Evolutionary conservation across 2,888 invertebrate species (phyloP), one percentile per base, ranked within the genome.

Genomic region (Tachina fera): DNA sequence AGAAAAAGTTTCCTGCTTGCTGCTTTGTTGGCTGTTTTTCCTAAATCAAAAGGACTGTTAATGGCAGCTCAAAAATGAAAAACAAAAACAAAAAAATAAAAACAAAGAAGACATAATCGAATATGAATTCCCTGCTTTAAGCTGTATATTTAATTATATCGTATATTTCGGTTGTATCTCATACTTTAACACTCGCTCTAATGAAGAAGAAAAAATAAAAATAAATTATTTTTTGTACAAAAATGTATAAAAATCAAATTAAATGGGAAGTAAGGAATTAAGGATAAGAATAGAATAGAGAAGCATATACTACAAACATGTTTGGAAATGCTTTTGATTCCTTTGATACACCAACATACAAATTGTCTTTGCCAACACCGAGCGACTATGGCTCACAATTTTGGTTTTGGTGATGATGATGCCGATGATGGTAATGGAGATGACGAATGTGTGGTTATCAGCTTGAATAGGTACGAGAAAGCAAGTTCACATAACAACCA

Each of bases 361-460:
- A 31, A 2, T 6, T 31, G 31, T 31, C 6, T 31, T 31, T 31
- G 31, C 31, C 31, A 31, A 31, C 31, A 31, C 31, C 31, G n/a
- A 31, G 31, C 31, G 31, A 31, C 31, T 31, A 31, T 31, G 31
- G 31, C 31, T 2, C 31, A 31, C 1, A 31, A 31, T 31, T 31
- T 31, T 14, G 51, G n/a, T 14, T 8, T n/a, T n/a, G 51, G 9
- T 51, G 51, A 45, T 16, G 63, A 45, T 1, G 16, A 47, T 16
- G n/a, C 16, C 14, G 41, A 22, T 67, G 53, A 53, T 60, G 65
- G 11, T 74, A 41, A 53, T 70, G 68, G 56, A 49, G 58, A 74
- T 74, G 78, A 70, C 71, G 77, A 83, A 87, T 87, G 86, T 89
- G 88, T 88, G 87, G 87, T 87, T 87, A 87, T 79, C 70, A 80